Percentiles rank a stretch among this genome's conserved stretches.
Conservation (phyloP, 2,113 vertebrate genomes). For the Pandion haliaetus region DNA sequence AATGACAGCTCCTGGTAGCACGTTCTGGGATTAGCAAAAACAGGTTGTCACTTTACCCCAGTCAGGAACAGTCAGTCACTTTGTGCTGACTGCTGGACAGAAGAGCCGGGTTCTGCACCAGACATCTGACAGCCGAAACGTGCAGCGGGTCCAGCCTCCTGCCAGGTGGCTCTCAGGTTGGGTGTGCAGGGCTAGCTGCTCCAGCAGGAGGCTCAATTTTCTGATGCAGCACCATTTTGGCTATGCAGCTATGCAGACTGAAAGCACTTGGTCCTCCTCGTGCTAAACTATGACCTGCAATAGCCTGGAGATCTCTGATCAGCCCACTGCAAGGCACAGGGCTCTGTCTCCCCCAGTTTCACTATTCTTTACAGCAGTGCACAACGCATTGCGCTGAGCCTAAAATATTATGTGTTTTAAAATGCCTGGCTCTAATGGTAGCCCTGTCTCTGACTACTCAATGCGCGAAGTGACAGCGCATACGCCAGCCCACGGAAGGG, state of each 20-base stretch:
- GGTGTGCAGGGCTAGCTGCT: not conserved
- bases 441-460: not conserved
- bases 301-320: not conserved
- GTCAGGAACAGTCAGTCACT: not conserved
- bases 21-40: conserved; percentile 41
- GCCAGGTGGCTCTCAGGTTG: not conserved
- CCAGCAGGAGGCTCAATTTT: not conserved
- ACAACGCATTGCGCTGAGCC: not conserved
- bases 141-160: not conserved
- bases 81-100: not conserved
- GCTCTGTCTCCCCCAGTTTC: not conserved
- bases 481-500: not conserved
- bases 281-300: not conserved
- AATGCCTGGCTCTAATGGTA: not conserved
- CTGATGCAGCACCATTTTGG: not conserved
- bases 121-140: not conserved
- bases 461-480: rapidly evolving
- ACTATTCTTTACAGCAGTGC: not conserved
- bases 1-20: conserved; percentile 52
- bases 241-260: not conserved
- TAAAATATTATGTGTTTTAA: not conserved
- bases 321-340: not conserved
- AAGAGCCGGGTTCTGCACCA: not conserved
- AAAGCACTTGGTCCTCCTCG: rapidly evolving
- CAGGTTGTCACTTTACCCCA: conserved; percentile 38